Evolutionary conservation across 2,113 vertebrate genomes (phyloP).

Genomic region (Micronycteris hirsuta): DNA sequence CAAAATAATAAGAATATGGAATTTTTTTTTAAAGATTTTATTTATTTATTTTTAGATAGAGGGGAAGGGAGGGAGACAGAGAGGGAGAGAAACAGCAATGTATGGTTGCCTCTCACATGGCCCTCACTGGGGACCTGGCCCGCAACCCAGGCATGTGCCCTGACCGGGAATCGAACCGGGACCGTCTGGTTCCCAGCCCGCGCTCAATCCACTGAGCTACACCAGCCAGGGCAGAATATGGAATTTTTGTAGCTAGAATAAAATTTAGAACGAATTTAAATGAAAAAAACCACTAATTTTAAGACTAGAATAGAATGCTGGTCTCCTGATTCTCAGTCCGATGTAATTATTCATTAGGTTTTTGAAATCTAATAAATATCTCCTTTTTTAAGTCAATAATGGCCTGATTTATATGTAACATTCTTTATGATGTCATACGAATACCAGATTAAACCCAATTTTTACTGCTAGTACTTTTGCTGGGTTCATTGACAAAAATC

Average conservation of each 20-base stretch:
- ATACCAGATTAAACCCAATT: not conserved
- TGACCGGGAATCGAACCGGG: too few species aligned
- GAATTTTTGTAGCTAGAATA: not conserved
- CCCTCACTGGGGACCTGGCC: too few species aligned
- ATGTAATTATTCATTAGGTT: not conserved
- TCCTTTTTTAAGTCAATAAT: not conserved
- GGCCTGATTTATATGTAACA: not conserved
- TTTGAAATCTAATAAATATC: not conserved
- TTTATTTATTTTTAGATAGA: too few species aligned
- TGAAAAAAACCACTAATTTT: not conserved
- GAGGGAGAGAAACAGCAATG: too few species aligned
- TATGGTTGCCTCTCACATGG: too few species aligned
- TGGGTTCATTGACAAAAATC: not conserved
- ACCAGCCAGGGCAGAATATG: too few species aligned
- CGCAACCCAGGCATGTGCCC: too few species aligned
- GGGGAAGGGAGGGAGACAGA: too few species aligned
- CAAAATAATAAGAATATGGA: not conserved
- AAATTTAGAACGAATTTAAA: conserved; percentile 27
- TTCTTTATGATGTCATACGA: not conserved
- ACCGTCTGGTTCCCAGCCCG: too few species aligned
- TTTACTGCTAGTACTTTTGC: not conserved
- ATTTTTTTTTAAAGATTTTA: too few species aligned
- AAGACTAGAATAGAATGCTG: not conserved
- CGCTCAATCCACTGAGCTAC: too few species aligned
- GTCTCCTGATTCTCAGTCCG: not conserved